Conservation (phyloP, 2,113 vertebrate species). For the Lophochroa leadbeateri region DNA sequence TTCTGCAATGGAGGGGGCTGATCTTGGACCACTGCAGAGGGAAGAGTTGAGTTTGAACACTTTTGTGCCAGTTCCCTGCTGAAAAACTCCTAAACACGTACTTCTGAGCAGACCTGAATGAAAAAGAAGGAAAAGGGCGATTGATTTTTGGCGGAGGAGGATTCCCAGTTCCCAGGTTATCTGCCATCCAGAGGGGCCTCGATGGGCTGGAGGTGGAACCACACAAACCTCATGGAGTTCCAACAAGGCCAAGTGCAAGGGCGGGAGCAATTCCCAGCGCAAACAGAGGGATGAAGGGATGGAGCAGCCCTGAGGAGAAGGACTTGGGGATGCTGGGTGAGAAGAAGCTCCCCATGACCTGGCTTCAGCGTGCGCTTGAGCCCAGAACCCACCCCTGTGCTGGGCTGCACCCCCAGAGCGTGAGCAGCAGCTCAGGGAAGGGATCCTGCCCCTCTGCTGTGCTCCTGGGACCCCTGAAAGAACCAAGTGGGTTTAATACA, state of each 20-base stretch:
- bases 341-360: background rate
- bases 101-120: background rate
- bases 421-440: background rate
- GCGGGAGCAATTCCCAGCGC: background rate
- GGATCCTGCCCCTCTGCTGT: background rate
- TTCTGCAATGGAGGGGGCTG: background rate
- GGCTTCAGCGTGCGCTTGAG: background rate
- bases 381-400: background rate
- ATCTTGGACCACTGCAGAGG: too few species aligned
- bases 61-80: background rate
- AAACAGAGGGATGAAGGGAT: background rate
- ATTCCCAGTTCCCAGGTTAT: background rate
- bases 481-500: rapidly evolving
- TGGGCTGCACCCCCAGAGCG: background rate
- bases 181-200: background rate
- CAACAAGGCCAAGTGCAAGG: background rate
- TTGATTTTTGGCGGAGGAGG: background rate
- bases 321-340: background rate
- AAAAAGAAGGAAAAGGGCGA: background rate
- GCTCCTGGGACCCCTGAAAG: too few species aligned
- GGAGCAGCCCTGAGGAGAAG: background rate
- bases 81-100: background rate
- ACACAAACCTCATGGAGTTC: background rate
- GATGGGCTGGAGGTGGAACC: background rate
- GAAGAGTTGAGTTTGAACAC: background rate